Conservation (phyloP, 2,888 invertebrate genomes). For the Myopa testacea region DNA sequence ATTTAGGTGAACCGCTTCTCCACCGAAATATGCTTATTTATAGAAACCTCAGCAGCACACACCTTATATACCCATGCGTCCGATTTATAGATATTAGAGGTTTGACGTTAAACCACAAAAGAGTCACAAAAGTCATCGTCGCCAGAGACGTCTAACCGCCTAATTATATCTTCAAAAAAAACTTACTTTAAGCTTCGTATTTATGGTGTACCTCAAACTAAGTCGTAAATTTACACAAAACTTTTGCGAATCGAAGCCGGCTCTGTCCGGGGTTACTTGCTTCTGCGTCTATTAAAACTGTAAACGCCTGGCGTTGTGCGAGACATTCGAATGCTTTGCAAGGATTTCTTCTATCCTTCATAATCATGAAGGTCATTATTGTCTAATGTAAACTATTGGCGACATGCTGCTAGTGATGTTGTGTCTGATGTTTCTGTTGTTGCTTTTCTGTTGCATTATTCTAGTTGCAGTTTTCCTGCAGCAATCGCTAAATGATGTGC, state of each 20-base stretch:
- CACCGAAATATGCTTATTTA: no score
- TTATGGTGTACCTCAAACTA: conserved; percentile 17
- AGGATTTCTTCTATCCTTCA: neutral
- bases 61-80: no score
- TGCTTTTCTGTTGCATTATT: neutral
- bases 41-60: no score
- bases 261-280: neutral
- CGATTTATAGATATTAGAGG: no score
- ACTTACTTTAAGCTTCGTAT: neutral
- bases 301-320: neutral
- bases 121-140: neutral
- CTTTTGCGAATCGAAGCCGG: neutral
- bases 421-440: neutral
- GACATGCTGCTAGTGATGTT: neutral
- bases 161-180: neutral
- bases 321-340: neutral
- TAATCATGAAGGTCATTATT: conserved; percentile 19
- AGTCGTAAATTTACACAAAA: conserved; percentile 9
- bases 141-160: neutral
- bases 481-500: conserved; percentile 29
- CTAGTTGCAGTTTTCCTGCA: neutral
- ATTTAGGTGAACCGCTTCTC: no score
- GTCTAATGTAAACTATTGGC: conserved; percentile 11
- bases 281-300: neutral
- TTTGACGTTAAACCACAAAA: no score